Evolutionary conservation across 2,113 vertebrate species (phyloP).

Genomic region (Eclectus roratus): DNA sequence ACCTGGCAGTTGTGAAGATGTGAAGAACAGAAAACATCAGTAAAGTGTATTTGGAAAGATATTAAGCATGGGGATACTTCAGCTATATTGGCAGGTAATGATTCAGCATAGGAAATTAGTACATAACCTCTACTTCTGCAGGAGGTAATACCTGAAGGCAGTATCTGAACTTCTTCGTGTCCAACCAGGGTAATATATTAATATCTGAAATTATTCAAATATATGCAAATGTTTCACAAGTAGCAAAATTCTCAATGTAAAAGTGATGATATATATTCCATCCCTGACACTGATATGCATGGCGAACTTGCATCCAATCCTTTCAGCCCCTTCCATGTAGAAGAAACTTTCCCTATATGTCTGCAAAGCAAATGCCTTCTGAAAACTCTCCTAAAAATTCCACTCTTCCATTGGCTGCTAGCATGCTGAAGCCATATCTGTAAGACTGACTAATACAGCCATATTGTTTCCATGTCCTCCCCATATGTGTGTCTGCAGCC

Average conservation of each 20-base stretch:
- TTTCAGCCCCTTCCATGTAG: not conserved
- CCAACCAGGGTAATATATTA: not conserved
- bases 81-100: not conserved
- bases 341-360: not conserved
- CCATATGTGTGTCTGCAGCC: slow-evolving; percentile 48
- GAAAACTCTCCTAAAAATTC: not conserved
- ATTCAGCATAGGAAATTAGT: not conserved
- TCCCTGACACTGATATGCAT: not conserved
- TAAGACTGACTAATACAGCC: slow-evolving; percentile 44
- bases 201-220: not conserved
- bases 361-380: not conserved
- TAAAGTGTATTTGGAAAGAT: not conserved
- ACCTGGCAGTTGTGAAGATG: not conserved
- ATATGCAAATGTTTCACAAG: not conserved
- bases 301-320: not conserved
- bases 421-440: not conserved
- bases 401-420: slow-evolving; percentile 6
- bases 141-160: not conserved
- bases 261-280: not conserved
- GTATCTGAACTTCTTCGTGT: not conserved
- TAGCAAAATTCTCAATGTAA: not conserved
- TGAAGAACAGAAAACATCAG: not conserved
- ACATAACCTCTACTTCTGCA: not conserved
- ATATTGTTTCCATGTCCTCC: slow-evolving; percentile 45
- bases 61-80: not conserved